These are phyloP conservation scores for Pseudomyrmex sp. DNA, from an alignment of 1,140 invertebrate genomes.

Conservation along the genomic window DNA sequence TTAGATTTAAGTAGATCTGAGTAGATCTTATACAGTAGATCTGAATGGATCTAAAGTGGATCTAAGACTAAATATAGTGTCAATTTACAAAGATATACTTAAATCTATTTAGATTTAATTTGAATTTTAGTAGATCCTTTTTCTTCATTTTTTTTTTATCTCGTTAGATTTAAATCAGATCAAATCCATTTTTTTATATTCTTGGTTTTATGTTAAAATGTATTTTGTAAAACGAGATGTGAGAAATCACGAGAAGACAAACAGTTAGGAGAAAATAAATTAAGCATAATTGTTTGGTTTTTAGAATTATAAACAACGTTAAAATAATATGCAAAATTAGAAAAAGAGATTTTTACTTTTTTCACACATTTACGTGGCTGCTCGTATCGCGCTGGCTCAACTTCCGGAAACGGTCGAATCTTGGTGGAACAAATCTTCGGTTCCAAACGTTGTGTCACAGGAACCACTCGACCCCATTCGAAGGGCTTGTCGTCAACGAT, in stretches of 20 bases:
- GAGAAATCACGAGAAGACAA: too few species aligned
- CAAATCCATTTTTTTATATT: neutral
- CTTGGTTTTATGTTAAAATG: neutral
- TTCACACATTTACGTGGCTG: conserved; percentile 86
- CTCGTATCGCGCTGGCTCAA: conserved; percentile 83
- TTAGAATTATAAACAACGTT: too few species aligned
- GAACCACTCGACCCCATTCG: conserved; percentile 79
- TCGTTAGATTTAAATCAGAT: too few species aligned
- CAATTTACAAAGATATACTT: too few species aligned
- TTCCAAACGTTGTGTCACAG: conserved; percentile 86
- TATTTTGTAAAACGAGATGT: neutral
- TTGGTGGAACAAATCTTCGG: conserved; percentile 86
- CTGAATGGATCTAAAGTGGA: too few species aligned
- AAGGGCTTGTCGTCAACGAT: conserved; percentile 75
- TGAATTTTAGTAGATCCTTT: too few species aligned
- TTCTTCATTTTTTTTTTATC: too few species aligned
- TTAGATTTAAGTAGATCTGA: neutral
- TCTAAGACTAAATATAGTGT: neutral
- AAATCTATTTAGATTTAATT: too few species aligned
- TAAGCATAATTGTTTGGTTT: too few species aligned
- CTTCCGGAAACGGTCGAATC: conserved; percentile 80
- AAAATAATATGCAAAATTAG: neutral
- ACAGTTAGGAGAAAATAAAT: too few species aligned
- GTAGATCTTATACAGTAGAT: too few species aligned
- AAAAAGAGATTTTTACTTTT: conserved; percentile 79